A percentile compares a stretch with the other conserved stretches of the same genome.
These are phyloP conservation scores for Drosophila burlai DNA, from an alignment of 1,140 invertebrate species.

Conservation along the genomic window DNA sequence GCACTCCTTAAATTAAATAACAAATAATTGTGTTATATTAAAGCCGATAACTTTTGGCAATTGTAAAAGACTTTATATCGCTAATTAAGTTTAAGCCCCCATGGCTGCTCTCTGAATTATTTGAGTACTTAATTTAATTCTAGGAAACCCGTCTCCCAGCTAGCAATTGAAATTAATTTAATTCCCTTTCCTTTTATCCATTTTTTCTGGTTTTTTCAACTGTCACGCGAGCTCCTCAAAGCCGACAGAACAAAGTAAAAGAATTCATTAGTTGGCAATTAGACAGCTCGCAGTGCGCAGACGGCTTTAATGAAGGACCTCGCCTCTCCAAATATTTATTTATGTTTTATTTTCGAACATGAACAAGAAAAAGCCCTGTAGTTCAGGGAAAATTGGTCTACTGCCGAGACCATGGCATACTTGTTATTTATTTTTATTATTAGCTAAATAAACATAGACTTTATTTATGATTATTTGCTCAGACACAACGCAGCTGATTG, in stretches of 20 bases:
- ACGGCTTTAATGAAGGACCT: constrained; percentile 19
- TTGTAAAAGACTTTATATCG: not conserved
- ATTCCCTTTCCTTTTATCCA: constrained; percentile 12
- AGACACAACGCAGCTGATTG: constrained; percentile 3
- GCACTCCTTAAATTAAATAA: not conserved
- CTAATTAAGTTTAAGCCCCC: constrained; percentile 16
- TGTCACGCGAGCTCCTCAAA: constrained; percentile 22
- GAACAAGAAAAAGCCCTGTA: not conserved
- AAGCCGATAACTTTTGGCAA: not conserved
- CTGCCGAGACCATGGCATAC: not conserved
- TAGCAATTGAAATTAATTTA: constrained; percentile 26
- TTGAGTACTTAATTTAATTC: constrained; percentile 30
- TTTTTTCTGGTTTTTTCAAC: not conserved
- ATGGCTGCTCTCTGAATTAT: constrained; percentile 19
- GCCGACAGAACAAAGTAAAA: constrained; percentile 8
- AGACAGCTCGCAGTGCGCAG: constrained; percentile 38
- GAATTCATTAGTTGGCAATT: constrained; percentile 45
- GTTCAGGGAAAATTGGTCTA: not conserved
- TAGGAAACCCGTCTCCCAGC: constrained; percentile 10
- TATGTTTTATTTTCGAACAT: constrained; percentile 18
- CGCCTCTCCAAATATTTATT: constrained; percentile 61
- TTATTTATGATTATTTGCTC: not conserved
- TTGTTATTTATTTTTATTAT: not conserved
- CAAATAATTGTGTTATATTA: not conserved
- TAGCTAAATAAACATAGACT: not conserved